Percentiles rank a stretch among this genome's conserved stretches.
Evolutionary conservation across 2,888 invertebrate genomes (phyloP).

Genomic region (Capitulum mitella): DNA sequence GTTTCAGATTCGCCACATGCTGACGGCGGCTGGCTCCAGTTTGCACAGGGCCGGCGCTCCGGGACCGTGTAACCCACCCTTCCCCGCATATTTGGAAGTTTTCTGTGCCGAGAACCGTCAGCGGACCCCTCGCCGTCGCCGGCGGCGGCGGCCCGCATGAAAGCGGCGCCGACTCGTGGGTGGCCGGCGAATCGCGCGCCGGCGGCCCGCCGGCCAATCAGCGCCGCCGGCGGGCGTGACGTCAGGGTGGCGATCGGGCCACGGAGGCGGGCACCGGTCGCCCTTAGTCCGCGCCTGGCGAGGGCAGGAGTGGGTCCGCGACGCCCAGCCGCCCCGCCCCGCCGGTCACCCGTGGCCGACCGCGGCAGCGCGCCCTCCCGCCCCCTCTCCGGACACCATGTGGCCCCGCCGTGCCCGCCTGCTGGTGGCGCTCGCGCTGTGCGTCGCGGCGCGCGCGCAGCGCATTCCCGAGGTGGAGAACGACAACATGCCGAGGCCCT

Average conservation of each 20-base stretch:
- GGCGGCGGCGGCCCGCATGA: no score
- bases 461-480: not conserved
- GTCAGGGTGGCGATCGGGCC: not conserved
- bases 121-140: no score
- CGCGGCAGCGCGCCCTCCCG: not conserved
- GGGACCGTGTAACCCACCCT: no score
- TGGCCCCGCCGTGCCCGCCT: not conserved
- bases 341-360: not conserved
- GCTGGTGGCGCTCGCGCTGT: not conserved
- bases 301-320: not conserved
- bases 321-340: not conserved
- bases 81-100: no score
- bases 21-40: no score
- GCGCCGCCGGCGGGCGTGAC: not conserved
- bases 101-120: no score
- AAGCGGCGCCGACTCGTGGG: not conserved
- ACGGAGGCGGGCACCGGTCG: not conserved
- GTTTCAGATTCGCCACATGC: no score
- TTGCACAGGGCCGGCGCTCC: no score
- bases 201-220: not conserved
- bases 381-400: not conserved
- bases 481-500: constrained; percentile 1
- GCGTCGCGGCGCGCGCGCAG: not conserved
- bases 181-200: constrained; percentile 6
- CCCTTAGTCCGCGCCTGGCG: not conserved